Conservation (phyloP, 2,888 invertebrate genomes). For the Brenthis ino region DNA sequence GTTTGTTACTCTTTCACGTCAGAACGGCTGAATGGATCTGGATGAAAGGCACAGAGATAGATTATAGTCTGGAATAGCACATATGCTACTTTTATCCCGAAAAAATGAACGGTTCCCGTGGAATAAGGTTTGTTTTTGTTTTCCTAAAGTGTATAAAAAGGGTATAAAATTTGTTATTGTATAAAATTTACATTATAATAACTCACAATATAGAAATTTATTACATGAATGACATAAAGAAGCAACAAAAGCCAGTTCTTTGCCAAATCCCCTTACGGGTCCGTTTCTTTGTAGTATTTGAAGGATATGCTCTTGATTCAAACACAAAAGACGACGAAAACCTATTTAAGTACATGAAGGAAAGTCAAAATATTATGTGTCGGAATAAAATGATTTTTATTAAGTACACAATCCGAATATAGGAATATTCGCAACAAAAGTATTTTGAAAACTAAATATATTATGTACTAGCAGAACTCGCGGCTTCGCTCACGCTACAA, state of each 20-base stretch:
- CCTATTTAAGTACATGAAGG: slow-evolving; percentile 19
- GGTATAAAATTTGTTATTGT: too few species aligned
- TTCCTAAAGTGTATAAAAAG: too few species aligned
- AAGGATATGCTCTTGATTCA: slow-evolving; percentile 4
- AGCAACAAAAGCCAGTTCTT: background rate
- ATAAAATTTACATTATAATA: too few species aligned
- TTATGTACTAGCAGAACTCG: background rate
- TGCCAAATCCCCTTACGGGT: slow-evolving; percentile 1
- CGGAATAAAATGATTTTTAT: slow-evolving; percentile 10
- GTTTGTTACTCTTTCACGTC: too few species aligned
- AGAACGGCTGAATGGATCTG: too few species aligned
- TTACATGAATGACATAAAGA: background rate
- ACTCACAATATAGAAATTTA: background rate
- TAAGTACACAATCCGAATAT: slow-evolving; percentile 1
- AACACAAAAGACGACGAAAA: slow-evolving; percentile 6
- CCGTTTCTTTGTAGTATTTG: slow-evolving; percentile 8
- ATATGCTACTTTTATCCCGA: too few species aligned
- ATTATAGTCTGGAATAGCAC: too few species aligned
- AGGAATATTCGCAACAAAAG: slow-evolving; percentile 2
- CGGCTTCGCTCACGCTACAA: too few species aligned
- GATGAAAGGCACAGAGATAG: too few species aligned
- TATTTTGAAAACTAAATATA: slow-evolving; percentile 6
- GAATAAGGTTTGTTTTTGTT: too few species aligned
- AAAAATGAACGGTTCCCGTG: too few species aligned
- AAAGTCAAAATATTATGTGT: slow-evolving; percentile 16